Base-by-base conservation (phyloP, 1,140 invertebrate species). In the Lysiphlebus fabarum region DNA sequence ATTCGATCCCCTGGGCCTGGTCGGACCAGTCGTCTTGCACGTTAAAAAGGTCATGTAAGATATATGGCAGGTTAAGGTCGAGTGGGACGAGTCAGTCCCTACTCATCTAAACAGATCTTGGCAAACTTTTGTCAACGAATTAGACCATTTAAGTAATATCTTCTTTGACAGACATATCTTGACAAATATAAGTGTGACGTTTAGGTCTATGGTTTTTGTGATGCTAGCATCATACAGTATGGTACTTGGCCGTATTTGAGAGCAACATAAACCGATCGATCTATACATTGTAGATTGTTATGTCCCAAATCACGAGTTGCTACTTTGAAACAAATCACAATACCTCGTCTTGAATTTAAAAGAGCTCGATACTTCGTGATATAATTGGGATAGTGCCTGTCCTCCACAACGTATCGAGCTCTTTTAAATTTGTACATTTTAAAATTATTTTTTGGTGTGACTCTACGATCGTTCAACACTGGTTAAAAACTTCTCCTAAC, bases 391-490 rank as follows among this genome's bases (percentile, higher is more conserved):
- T n/a, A n/a, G n/a, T n/a, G n/a, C n/a, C n/a, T n/a, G n/a, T n/a
- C n/a, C n/a, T n/a, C n/a, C n/a, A 17, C 1, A 17, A 17, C 1
- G 17, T 3, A 1, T 17, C 17, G 3, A 17, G 17, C 17, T 17
- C 26, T 26, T 26, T 48, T 4, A 48, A 48, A 3, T 26, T 48
- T 26, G 12, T 17, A 9, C n/a, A 47, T 9, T 33, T 34, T 37
- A 17, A 37, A 37, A 47, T 44, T 11, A 34, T 33, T 45, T 45
- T 33, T 45, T 56, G 43, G 43, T 36, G 33, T 38, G 54, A 56
- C 17, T 56, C 54, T 37, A 56, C 33, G 26, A 56, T 55, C 10
- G 43, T 37, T 37, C 17, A 47, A 47, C 54, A 47, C 43, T 56
- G 54, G 54, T 17, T 56, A 2, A 26, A 56, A 12, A 43, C 17